Evolutionary conservation across 2,113 vertebrate species (phyloP).

Genomic region (Lepus timidus): DNA sequence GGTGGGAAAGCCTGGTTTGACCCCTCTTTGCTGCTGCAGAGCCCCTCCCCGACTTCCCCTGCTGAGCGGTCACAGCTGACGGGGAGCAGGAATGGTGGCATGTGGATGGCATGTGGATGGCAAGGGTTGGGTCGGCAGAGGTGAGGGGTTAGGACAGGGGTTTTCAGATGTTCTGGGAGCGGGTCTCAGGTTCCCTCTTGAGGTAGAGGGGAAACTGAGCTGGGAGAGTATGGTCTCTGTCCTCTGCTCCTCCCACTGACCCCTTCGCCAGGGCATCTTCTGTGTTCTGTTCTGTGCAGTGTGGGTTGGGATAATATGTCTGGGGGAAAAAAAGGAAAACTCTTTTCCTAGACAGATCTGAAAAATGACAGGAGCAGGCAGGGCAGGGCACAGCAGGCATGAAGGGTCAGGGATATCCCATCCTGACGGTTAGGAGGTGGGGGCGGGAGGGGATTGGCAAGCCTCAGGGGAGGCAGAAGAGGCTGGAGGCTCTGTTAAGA

Average conservation of each 20-base stretch:
- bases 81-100: not conserved
- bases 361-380: not conserved
- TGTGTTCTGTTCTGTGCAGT: not conserved
- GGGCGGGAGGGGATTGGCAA: not conserved
- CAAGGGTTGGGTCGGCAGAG: not conserved
- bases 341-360: not conserved
- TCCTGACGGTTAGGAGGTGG: not conserved
- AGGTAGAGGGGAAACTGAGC: not conserved
- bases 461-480: not conserved
- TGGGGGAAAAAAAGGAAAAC: not conserved
- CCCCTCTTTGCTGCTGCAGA: not conserved
- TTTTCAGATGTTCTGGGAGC: not conserved
- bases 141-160: not conserved
- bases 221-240: no score
- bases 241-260: not conserved
- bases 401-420: no score
- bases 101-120: not conserved
- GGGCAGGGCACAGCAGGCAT: not conserved
- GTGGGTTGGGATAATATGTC: not conserved
- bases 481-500: not conserved
- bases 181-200: not conserved
- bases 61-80: not conserved
- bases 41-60: accelerated
- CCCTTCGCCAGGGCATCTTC: not conserved
- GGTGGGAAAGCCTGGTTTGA: not conserved